Conservation (phyloP, 2,113 vertebrate genomes). For the Saimiri boliviensis region DNA sequence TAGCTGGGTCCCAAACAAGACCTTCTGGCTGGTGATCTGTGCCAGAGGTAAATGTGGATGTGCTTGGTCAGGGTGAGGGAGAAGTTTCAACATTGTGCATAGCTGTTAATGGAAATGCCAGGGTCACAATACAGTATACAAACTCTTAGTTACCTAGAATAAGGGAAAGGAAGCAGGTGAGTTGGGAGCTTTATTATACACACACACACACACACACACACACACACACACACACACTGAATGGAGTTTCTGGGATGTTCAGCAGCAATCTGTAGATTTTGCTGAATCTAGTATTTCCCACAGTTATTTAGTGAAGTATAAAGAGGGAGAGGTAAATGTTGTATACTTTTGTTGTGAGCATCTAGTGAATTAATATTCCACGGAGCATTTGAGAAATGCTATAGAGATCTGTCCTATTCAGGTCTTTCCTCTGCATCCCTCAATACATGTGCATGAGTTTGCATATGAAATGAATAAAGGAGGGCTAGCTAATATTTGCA, state of each 20-base stretch:
- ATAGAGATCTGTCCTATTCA: not conserved
- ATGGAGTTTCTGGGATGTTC: not conserved
- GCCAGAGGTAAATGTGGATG: not conserved
- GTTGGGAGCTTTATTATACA: not conserved
- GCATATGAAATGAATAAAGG: not conserved
- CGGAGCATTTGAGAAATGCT: conserved; percentile 12
- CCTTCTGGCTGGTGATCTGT: not conserved
- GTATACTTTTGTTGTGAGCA: not conserved
- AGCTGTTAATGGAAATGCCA: not conserved
- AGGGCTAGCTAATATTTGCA: not conserved
- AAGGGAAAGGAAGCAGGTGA: not conserved
- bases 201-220: no score
- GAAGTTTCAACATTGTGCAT: not conserved
- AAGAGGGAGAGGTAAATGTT: not conserved
- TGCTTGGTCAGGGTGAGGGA: not conserved
- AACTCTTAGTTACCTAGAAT: not conserved
- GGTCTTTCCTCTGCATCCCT: accelerated
- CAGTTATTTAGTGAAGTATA: not conserved
- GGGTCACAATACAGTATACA: not conserved
- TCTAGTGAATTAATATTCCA: not conserved
- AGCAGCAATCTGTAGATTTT: not conserved
- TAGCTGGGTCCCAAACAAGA: not conserved
- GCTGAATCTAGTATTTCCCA: not conserved
- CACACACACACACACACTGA: not conserved
- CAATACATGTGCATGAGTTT: not conserved